These are phyloP conservation scores for Cephus spinipes DNA, from an alignment of 2,888 invertebrate genomes.

Conservation along the genomic window DNA sequence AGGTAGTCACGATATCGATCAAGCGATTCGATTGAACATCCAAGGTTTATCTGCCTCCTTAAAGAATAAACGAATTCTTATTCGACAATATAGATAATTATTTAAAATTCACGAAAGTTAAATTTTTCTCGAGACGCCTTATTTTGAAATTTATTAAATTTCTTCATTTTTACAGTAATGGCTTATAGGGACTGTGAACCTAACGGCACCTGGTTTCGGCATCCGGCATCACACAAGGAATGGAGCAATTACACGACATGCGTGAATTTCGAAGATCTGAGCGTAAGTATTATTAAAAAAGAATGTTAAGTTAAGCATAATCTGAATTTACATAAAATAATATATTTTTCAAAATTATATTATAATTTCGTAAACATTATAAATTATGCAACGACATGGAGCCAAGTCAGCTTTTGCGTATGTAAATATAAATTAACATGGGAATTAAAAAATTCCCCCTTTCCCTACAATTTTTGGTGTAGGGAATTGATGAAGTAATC, in stretches of 20 bases:
- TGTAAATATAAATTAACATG: background rate
- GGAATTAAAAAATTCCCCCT: background rate
- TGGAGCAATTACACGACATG: constrained; percentile 96
- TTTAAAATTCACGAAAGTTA: background rate
- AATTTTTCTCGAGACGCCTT: background rate
- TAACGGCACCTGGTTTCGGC: constrained; percentile 86
- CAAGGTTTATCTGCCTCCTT: too few species aligned
- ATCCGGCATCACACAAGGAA: constrained; percentile 79
- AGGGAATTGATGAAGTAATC: background rate
- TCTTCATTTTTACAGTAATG: constrained; percentile 70
- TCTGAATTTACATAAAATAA: background rate
- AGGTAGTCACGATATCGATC: background rate
- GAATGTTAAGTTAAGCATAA: background rate
- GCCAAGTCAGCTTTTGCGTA: background rate
- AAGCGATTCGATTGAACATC: background rate
- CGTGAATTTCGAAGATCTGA: constrained; percentile 77
- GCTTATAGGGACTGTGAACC: constrained; percentile 86
- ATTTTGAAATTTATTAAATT: background rate
- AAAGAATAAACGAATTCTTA: background rate
- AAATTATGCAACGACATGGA: background rate
- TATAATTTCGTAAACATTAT: background rate
- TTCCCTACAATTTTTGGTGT: background rate
- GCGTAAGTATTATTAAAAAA: constrained; percentile 68
- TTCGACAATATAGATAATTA: background rate
- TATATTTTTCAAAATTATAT: background rate